These are phyloP conservation scores for Chaetophractus vellerosus DNA, from an alignment of 2,797 vertebrate species.

Conservation along the genomic window DNA sequence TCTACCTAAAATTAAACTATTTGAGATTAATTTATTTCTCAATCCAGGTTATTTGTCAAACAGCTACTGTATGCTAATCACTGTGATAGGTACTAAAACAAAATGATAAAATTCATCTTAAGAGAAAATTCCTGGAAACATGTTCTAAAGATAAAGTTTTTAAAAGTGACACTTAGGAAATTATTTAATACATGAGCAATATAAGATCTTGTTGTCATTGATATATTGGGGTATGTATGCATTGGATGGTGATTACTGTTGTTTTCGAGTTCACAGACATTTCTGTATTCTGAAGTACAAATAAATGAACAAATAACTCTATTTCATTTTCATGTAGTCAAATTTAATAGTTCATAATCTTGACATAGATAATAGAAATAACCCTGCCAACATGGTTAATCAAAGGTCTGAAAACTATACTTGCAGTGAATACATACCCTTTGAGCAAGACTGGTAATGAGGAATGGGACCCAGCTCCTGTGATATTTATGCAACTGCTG, in stretches of 20 bases:
- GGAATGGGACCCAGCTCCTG: slow-evolving; percentile 17
- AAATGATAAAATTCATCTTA: slow-evolving; percentile 14
- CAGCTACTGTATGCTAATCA: not conserved
- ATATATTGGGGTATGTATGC: not conserved
- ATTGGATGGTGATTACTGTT: not conserved
- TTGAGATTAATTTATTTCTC: not conserved
- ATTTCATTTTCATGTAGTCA: not conserved
- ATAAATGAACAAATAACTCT: not conserved
- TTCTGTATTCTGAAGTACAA: slow-evolving; percentile 33
- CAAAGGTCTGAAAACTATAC: slow-evolving; percentile 16
- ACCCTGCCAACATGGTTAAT: not conserved
- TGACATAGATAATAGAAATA: not conserved
- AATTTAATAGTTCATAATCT: not conserved
- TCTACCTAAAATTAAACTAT: not conserved
- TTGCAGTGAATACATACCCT: slow-evolving; percentile 14
- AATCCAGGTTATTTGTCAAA: not conserved
- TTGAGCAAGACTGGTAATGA: slow-evolving; percentile 41
- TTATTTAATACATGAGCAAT: not conserved
- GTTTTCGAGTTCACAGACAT: slow-evolving; percentile 13
- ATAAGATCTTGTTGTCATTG: not conserved
- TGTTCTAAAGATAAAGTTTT: slow-evolving; percentile 19
- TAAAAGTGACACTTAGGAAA: not conserved
- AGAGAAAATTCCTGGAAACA: slow-evolving; percentile 49
- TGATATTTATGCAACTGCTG: slow-evolving; percentile 78
- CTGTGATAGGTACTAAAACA: not conserved